Evolutionary conservation across 1,140 invertebrate genomes (phyloP).

Genomic region (Drosophila kohkoa): DNA sequence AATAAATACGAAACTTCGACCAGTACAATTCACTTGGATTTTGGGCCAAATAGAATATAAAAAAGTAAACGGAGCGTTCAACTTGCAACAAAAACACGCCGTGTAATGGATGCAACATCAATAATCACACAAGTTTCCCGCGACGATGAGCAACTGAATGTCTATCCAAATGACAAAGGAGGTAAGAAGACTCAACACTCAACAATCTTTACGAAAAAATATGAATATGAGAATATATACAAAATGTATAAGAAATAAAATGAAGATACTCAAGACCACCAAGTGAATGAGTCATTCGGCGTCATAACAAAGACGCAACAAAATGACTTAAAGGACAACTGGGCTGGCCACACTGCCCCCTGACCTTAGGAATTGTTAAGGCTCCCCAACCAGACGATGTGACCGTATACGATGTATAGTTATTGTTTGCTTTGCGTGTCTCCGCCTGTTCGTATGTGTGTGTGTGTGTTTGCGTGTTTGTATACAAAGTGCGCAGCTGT

Average conservation of each 20-base stretch:
- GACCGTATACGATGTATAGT: slow-evolving; percentile 11
- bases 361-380: slow-evolving; percentile 45
- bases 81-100: slow-evolving; percentile 42
- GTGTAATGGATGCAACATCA: slow-evolving; percentile 98
- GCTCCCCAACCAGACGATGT: slow-evolving; percentile 5
- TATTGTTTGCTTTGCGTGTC: slow-evolving; percentile 8
- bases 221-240: too few species aligned
- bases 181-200: slow-evolving; percentile 76
- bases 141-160: slow-evolving; percentile 97
- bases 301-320: slow-evolving; percentile 79
- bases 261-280: slow-evolving; percentile 19
- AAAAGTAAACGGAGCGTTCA: slow-evolving; percentile 21
- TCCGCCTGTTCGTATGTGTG: background rate
- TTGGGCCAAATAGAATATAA: slow-evolving; percentile 3
- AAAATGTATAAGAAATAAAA: background rate
- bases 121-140: slow-evolving; percentile 98
- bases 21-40: slow-evolving; percentile 44
- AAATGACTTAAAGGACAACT: slow-evolving; percentile 61
- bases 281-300: slow-evolving; percentile 69
- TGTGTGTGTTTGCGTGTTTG: slow-evolving; percentile 6
- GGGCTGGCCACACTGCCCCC: slow-evolving; percentile 22
- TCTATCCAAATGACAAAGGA: slow-evolving; percentile 96
- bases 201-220: background rate
- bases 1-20: slow-evolving; percentile 41
- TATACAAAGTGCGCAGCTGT: slow-evolving; percentile 47